These are phyloP conservation scores for Lysandra coridon DNA, from an alignment of 2,888 invertebrate genomes.

Conservation along the genomic window DNA sequence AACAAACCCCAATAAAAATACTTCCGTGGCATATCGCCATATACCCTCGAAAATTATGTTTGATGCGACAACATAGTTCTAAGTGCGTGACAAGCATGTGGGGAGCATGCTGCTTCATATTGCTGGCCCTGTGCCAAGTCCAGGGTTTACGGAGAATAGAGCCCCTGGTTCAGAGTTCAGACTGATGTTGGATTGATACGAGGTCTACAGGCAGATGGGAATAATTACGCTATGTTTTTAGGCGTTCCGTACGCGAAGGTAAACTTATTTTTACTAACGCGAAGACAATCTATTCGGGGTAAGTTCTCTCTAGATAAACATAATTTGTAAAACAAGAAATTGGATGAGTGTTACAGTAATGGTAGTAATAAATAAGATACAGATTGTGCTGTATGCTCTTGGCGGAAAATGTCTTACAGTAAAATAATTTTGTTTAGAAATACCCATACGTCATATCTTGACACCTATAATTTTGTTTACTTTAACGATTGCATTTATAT, in stretches of 20 bases:
- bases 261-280: constrained; percentile 35
- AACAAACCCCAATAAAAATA: too few relatives aligned
- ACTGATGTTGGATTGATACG: constrained; percentile 52
- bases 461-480: too few relatives aligned
- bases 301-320: constrained; percentile 40
- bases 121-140: constrained; percentile 16
- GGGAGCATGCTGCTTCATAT: neutral
- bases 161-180: constrained; percentile 49
- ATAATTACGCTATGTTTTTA: constrained; percentile 57
- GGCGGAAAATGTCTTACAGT: too few relatives aligned
- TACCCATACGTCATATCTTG: too few relatives aligned
- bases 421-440: too few relatives aligned
- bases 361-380: too few relatives aligned
- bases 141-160: constrained; percentile 44
- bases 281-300: constrained; percentile 56
- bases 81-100: neutral
- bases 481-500: too few relatives aligned
- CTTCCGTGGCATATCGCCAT: too few relatives aligned
- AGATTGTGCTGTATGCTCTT: too few relatives aligned
- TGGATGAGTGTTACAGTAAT: too few relatives aligned
- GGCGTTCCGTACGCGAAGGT: constrained; percentile 59
- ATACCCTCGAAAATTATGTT: too few relatives aligned
- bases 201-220: constrained; percentile 52
- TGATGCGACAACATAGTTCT: too few relatives aligned
- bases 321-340: neutral